Base-by-base conservation (phyloP, 1,140 invertebrate species). In the Brachionus rubens region DNA sequence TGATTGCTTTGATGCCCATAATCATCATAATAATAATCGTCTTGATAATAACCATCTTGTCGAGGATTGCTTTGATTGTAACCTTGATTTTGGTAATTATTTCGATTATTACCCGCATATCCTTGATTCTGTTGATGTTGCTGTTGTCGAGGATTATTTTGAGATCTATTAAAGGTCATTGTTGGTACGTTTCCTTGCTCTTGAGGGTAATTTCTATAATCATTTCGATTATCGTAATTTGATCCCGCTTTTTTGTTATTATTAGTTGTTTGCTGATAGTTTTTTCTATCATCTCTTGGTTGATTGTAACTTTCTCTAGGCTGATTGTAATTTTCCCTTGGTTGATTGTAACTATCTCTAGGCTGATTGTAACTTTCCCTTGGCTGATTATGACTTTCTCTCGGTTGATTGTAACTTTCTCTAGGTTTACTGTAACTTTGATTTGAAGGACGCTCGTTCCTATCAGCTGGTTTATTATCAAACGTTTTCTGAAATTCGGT, bases 21-120 rank as follows among this genome's bases (percentile, higher is more conserved):
- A 6, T 59, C 46, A 6, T 59, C 54, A 10, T 40, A 40, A 59
- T 59, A 59, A 59, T 43, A 65, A 21, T 41, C 40, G 24, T 65
- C 40, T 41, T 43, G 36, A 65, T 43, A 36, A 43, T 41, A 21
- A 65, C 26, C 43, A 43, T 43, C 21, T 5, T 65, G 21, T 43
- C 40, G 2, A 65, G 41, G 24, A 46, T 65, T 65, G 24, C 19
- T 14, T 46, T 65, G 59, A 46, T 46, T 46, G 43, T 46, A 46
- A 14, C 14, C 14, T 28, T 65, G 36, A n/a, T 12, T 16, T 46
- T 46, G 43, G 14, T 46, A 14, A 14, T 46, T 14, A 16, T 10
- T 46, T 46, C 43, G 5, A 16, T 46, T 7, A 14, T 46, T 14
- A 46, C 14, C 3, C 4, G 5, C 14, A 14, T 46, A 16, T 7